Conservation (phyloP, 2,797 vertebrate genomes). For the Myripristis murdjan region DNA sequence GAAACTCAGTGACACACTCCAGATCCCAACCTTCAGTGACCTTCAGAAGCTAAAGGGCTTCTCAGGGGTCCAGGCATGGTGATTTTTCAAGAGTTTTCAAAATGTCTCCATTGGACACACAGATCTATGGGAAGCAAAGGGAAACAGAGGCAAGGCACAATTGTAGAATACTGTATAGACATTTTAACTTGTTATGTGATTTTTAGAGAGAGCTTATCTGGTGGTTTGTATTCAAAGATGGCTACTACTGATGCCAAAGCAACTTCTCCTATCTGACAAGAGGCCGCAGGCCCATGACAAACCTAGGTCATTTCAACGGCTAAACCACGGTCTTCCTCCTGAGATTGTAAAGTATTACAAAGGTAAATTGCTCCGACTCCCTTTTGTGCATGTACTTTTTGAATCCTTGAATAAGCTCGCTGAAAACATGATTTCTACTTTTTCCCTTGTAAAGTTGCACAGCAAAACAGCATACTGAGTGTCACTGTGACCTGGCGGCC, state of each 20-base stretch:
- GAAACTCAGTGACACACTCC: slow-evolving; percentile 49
- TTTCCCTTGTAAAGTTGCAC: slow-evolving; percentile 12
- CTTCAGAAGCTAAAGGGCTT: slow-evolving; percentile 36
- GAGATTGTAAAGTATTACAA: slow-evolving; percentile 36
- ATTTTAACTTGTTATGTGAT: slow-evolving; percentile 60
- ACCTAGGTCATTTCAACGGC: slow-evolving; percentile 8
- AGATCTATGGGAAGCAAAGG: slow-evolving; percentile 53
- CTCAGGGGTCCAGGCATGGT: slow-evolving; percentile 31
- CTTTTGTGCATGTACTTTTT: slow-evolving; percentile 38
- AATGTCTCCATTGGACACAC: slow-evolving; percentile 52
- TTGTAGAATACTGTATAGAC: slow-evolving; percentile 80
- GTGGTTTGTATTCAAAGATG: slow-evolving; percentile 51
- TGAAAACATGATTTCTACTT: slow-evolving; percentile 22
- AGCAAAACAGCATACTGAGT: not conserved
- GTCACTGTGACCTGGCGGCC: slow-evolving; percentile 16
- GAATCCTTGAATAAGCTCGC: slow-evolving; percentile 40
- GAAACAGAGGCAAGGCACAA: slow-evolving; percentile 63
- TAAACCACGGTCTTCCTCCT: not conserved
- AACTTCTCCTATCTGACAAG: slow-evolving; percentile 43
- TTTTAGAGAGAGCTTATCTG: slow-evolving; percentile 49
- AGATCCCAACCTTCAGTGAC: slow-evolving; percentile 56
- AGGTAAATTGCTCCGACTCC: slow-evolving; percentile 32
- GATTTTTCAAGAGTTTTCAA: slow-evolving; percentile 58
- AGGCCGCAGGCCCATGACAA: slow-evolving; percentile 23
- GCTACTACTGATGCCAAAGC: slow-evolving; percentile 56